Percentiles rank a stretch among this genome's conserved stretches.
phyloP scores from a whole-genome alignment of 2,797 vertebrate species.

The Glossophaga mutica region DNA sequence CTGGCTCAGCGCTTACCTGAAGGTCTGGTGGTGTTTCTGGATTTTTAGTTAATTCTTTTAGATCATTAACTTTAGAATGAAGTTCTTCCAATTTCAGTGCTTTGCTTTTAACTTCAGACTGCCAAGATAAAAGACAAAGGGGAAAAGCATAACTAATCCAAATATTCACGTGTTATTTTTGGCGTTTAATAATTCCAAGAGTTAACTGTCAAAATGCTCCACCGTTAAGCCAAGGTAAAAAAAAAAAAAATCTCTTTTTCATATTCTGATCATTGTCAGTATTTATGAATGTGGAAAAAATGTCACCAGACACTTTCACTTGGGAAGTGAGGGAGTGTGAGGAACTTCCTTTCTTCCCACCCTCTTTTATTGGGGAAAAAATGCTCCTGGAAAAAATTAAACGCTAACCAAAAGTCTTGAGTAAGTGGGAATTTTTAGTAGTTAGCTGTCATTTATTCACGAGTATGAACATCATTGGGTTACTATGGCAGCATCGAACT shows the following conservation, averaged over 20 bases:
- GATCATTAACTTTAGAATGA: slow-evolving; percentile 88
- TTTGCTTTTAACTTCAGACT: slow-evolving; percentile 90
- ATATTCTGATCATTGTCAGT: slow-evolving; percentile 12
- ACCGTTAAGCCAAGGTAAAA: not conserved
- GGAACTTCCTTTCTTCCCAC: slow-evolving; percentile 9
- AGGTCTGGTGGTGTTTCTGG: slow-evolving; percentile 91
- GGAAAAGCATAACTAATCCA: not conserved
- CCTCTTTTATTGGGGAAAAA: slow-evolving; percentile 43
- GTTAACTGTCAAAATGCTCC: not conserved
- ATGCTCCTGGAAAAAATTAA: slow-evolving; percentile 54
- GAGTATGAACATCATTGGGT: not conserved
- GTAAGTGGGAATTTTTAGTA: slow-evolving; percentile 46
- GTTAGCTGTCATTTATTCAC: not conserved
- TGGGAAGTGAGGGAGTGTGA: not conserved
- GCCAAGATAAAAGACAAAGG: slow-evolving; percentile 29
- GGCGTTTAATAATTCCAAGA: not conserved
- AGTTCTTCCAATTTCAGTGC: slow-evolving; percentile 88
- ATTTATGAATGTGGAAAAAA: slow-evolving; percentile 50
- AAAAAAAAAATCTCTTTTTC: not conserved
- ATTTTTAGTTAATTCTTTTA: slow-evolving; percentile 88
- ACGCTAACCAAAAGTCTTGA: slow-evolving; percentile 42
- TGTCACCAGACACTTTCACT: slow-evolving; percentile 18
- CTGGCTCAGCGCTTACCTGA: slow-evolving; percentile 85
- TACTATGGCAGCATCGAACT: not conserved
- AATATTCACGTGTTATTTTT: not conserved